A percentile compares a stretch with the other conserved stretches of the same genome.
These are phyloP conservation scores for Pollimyrus isidori DNA, from an alignment of 2,113 vertebrate genomes.

Conservation along the genomic window DNA sequence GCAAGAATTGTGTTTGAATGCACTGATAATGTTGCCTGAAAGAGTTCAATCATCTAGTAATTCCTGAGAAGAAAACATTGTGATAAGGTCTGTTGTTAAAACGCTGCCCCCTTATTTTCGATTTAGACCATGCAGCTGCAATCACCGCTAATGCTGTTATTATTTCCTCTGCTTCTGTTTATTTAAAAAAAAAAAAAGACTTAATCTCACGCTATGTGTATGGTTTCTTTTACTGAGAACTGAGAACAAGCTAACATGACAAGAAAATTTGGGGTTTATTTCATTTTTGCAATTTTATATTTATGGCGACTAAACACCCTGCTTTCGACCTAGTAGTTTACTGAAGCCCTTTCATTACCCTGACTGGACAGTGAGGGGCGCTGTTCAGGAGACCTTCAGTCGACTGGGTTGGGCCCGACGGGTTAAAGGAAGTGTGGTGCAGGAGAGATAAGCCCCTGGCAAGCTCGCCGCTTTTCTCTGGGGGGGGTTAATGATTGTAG, in stretches of 20 bases:
- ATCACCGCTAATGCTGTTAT: neutral
- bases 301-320: neutral
- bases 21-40: neutral
- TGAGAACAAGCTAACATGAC: neutral
- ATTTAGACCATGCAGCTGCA: neutral
- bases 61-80: neutral
- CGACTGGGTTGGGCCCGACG: neutral
- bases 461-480: neutral
- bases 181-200: neutral
- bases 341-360: neutral
- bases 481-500: neutral
- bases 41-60: neutral
- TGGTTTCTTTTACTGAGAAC: neutral
- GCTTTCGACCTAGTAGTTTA: neutral
- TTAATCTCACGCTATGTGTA: neutral
- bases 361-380: neutral
- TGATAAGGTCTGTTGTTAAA: neutral
- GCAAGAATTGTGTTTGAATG: neutral
- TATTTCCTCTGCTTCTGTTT: conserved; percentile 6
- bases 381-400: neutral
- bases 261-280: neutral
- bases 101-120: neutral
- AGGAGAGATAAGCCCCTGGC: conserved; percentile 1
- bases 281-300: neutral
- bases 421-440: neutral